Conservation (phyloP, 2,797 vertebrate species). For the Neosilurus hyrtlii region DNA sequence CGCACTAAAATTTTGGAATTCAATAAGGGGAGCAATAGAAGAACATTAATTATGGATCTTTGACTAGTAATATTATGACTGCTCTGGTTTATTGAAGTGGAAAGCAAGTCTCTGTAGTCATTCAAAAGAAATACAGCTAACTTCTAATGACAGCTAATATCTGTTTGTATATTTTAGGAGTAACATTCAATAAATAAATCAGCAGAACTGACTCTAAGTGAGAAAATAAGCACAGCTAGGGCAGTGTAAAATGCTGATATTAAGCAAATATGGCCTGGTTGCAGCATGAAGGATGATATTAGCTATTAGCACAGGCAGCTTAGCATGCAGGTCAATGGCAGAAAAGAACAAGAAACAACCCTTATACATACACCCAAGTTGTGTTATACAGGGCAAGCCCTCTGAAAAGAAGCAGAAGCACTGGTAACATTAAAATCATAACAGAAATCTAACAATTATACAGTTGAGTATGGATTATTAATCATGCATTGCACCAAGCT, state of each 20-base stretch:
- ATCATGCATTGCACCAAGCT: constrained; percentile 3
- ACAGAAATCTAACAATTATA: neutral
- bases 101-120: neutral
- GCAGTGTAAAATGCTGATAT: constrained; percentile 74
- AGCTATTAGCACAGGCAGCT: constrained; percentile 75
- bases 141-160: neutral
- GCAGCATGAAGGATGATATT: constrained; percentile 72
- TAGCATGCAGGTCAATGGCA: constrained; percentile 75
- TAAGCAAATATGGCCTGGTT: constrained; percentile 67
- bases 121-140: neutral
- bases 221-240: constrained; percentile 54
- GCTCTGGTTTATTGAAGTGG: neutral
- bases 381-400: constrained; percentile 80
- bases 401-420: constrained; percentile 76
- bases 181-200: neutral
- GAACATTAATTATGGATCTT: constrained; percentile 1
- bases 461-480: constrained; percentile 15
- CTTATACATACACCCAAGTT: constrained; percentile 80
- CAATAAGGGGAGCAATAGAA: neutral
- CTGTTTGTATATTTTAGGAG: neutral
- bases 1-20: constrained; percentile 34
- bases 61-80: constrained; percentile 17
- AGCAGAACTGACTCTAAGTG: neutral
- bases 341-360: constrained; percentile 70
- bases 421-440: constrained; percentile 75